Evolutionary conservation across 2,113 vertebrate genomes (phyloP).

Genomic region (Coptodon bakossiorum): DNA sequence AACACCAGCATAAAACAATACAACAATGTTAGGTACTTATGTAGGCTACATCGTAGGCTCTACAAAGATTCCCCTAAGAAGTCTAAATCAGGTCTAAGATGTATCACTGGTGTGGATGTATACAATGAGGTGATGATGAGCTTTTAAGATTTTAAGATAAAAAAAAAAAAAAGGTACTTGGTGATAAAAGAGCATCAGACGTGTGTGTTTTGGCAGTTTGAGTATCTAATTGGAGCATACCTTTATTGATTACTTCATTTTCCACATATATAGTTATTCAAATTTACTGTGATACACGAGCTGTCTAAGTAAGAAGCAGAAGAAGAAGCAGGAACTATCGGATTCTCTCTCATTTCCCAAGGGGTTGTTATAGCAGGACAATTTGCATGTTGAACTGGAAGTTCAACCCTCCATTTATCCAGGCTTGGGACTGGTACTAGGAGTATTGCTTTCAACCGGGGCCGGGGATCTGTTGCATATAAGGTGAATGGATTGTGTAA

Average conservation of each 20-base stretch:
- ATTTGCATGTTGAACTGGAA: not conserved
- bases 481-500: not conserved
- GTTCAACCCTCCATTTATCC: not conserved
- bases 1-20: not conserved
- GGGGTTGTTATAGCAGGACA: not conserved
- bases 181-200: not conserved
- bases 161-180: not conserved
- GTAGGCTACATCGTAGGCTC: not conserved
- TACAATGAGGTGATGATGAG: too few relatives aligned
- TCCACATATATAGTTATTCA: not conserved
- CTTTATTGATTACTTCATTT: not conserved
- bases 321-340: not conserved
- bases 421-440: not conserved
- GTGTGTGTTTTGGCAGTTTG: not conserved
- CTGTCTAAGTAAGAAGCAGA: not conserved
- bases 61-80: not conserved
- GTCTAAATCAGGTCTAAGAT: too few relatives aligned
- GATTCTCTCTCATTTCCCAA: not conserved
- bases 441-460: not conserved
- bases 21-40: not conserved
- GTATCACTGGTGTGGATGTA: too few relatives aligned
- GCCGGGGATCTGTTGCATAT: not conserved
- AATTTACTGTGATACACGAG: not conserved
- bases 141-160: not conserved
- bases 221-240: not conserved